Conservation (phyloP, 2,113 vertebrate genomes). For the Labeo catla region DNA sequence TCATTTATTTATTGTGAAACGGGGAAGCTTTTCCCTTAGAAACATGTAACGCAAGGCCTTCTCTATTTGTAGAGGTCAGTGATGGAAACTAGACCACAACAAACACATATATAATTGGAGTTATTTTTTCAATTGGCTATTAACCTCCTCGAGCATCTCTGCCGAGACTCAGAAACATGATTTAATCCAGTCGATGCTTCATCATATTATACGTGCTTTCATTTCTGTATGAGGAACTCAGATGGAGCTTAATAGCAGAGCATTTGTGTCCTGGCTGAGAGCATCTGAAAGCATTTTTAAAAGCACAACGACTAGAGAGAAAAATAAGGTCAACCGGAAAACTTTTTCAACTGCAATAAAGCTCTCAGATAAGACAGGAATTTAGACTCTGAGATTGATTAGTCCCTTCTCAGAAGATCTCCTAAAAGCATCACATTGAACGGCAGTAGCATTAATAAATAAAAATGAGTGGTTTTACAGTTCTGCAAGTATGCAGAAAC, state of each 20-base stretch:
- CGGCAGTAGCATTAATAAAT: background rate
- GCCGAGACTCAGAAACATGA: conserved; percentile 11
- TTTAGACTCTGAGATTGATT: background rate
- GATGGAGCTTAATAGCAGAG: background rate
- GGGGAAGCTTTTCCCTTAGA: background rate
- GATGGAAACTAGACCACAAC: conserved; percentile 32
- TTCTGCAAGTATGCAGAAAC: background rate
- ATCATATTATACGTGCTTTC: background rate
- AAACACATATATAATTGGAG: conserved; percentile 33
- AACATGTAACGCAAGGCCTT: conserved; percentile 57
- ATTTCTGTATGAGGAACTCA: background rate
- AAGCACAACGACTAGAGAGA: no score
- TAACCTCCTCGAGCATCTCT: conserved; percentile 42
- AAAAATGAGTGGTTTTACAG: background rate
- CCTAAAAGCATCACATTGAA: background rate
- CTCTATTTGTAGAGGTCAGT: conserved; percentile 28
- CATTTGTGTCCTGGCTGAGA: background rate
- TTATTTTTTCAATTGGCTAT: conserved; percentile 54
- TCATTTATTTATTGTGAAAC: background rate
- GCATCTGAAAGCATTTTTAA: background rate
- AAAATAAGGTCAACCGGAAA: no score
- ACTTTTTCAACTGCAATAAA: no score
- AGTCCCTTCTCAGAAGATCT: background rate
- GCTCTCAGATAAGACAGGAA: background rate
- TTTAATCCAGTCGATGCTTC: conserved; percentile 54